These are phyloP conservation scores for Mesocentrotus franciscanus DNA, from an alignment of 53 echinoderm and acorn worm genomes.

Conservation along the genomic window DNA sequence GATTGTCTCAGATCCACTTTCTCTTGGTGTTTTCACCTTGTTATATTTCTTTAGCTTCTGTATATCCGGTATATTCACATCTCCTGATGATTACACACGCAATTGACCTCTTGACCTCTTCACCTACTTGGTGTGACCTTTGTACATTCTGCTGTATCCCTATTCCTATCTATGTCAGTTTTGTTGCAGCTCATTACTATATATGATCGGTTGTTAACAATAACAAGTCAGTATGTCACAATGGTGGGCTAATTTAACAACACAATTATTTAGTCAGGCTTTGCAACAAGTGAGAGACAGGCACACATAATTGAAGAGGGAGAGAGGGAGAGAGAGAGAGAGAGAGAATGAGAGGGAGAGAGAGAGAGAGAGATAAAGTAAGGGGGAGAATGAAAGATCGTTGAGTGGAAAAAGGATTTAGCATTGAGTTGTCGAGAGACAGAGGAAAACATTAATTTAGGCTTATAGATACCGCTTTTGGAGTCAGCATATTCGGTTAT, in stretches of 20 bases:
- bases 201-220: too few species aligned
- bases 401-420: too few species aligned
- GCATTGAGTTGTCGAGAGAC: background rate
- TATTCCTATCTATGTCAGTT: background rate
- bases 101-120: background rate
- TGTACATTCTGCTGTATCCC: background rate
- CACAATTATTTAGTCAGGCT: too few species aligned
- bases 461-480: background rate
- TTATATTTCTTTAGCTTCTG: background rate
- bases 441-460: background rate
- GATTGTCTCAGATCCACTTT: too few species aligned
- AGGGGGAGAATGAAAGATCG: too few species aligned
- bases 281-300: too few species aligned
- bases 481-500: background rate
- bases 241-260: too few species aligned
- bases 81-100: conserved; percentile 1
- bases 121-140: background rate
- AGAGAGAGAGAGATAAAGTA: background rate
- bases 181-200: too few species aligned
- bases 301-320: background rate
- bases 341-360: background rate
- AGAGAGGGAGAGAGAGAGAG: background rate
- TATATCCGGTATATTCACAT: background rate
- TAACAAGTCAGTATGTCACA: too few species aligned
- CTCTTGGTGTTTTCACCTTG: background rate